Base-by-base conservation (phyloP, 2,797 vertebrate genomes). In the Natrix natrix region DNA sequence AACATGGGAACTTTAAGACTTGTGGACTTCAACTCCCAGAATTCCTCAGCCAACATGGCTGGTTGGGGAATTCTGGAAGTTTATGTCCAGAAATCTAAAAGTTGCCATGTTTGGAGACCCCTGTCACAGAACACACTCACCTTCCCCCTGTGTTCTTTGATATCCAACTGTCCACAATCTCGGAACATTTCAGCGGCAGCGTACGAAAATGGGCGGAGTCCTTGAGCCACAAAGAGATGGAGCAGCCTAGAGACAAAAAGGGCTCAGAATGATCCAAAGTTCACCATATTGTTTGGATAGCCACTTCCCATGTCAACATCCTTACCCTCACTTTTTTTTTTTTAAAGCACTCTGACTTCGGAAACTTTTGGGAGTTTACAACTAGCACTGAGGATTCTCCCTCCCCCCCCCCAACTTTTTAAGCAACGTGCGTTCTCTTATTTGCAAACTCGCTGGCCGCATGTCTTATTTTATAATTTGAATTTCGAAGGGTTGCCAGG, bases 61-160 rank as follows among this genome's bases (percentile, higher is more conserved):
- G 57, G 6, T 59, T 59, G 57, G 20, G 17, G 16, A 22, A 22
- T 59, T 59, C 57, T 28, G 61, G 61, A 28, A 63, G 61, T 63
- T 63, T 24, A 63, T 8, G 11, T 28, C 61, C 26, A 63, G 26
- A 63, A 63, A 26, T 63, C 61, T 63, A 63, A 63, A 63, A 28
- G 61, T 32, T 32, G 13, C 13, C 13, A 32, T 0, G 5, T 69
- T 69, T 66, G 63, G 12, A n/a, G 63, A 66, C 5, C 28, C 28
- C n/a, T 17, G n/a, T 20, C 69, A 8, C 0, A 37, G 32, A 74
- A 3, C 4, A 1, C 1, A 43, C 92, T 96, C 89, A 99, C 99
- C 98, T 99, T 99, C 91, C 99, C 99, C 95, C 98, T 98, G 95
- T 99, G 99, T 89, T 99, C 99, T 95, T 98, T 98, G 93, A 98